These are phyloP conservation scores for Pandemis corylana DNA, from an alignment of 2,888 invertebrate species.

Conservation along the genomic window DNA sequence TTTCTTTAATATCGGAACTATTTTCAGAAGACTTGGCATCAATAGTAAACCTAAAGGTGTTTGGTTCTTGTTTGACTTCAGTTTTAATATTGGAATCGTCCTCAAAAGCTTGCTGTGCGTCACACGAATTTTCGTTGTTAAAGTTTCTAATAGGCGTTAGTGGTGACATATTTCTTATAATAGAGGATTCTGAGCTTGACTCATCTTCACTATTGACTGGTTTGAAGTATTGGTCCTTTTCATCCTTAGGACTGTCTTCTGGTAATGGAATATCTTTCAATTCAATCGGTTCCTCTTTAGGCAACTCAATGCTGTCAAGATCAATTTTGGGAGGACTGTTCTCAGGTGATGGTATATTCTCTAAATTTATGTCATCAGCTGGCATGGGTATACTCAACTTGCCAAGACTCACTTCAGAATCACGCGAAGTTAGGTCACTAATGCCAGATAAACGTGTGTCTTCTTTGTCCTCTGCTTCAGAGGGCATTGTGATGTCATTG, in stretches of 20 bases:
- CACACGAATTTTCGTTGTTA: conserved; percentile 79
- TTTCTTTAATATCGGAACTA: conserved; percentile 58
- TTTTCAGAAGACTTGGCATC: conserved; percentile 70
- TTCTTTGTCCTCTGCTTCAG: conserved; percentile 71
- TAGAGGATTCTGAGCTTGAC: conserved; percentile 75
- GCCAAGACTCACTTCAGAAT: conserved; percentile 62
- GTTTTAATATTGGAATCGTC: conserved; percentile 64
- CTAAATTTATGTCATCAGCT: conserved; percentile 69
- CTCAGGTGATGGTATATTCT: conserved; percentile 63
- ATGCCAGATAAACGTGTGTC: conserved; percentile 83
- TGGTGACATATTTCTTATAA: conserved; percentile 79
- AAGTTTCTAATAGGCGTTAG: conserved; percentile 79
- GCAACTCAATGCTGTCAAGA: conserved; percentile 68
- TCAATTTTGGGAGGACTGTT: conserved; percentile 81
- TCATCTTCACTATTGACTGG: conserved; percentile 71
- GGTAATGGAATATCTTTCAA: conserved; percentile 64
- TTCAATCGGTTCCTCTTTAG: conserved; percentile 57
- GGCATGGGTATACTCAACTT: conserved; percentile 67
- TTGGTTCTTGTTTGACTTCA: conserved; percentile 69
- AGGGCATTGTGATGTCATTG: conserved; percentile 39
- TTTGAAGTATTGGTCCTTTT: conserved; percentile 68
- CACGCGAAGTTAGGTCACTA: conserved; percentile 65
- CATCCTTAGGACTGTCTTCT: conserved; percentile 57
- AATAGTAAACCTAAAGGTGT: conserved; percentile 73
- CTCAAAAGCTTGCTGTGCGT: conserved; percentile 79